Conservation (phyloP, 2,797 vertebrate species). For the Eremophila alpestris region DNA sequence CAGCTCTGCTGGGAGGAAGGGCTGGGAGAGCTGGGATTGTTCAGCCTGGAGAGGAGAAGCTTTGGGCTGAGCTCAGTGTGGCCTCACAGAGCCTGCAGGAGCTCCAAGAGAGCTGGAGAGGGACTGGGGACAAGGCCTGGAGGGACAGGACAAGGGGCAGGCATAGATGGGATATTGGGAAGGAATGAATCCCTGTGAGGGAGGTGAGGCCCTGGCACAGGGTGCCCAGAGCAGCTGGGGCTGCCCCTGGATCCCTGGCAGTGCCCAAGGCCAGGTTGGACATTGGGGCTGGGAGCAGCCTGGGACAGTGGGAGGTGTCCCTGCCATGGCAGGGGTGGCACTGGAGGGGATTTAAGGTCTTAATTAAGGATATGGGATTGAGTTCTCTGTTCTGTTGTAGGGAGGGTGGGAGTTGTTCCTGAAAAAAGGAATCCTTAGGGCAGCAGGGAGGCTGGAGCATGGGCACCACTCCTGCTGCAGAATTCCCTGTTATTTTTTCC, state of each 20-base stretch:
- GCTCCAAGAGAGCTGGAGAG: accelerated
- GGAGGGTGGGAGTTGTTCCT: background rate
- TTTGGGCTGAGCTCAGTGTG: background rate
- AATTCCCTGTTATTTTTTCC: background rate
- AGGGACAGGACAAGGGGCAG: background rate
- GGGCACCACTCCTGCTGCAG: background rate
- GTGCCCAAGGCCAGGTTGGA: background rate
- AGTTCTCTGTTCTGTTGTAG: background rate
- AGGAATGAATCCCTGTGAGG: background rate
- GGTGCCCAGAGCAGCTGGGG: background rate
- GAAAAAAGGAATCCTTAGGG: background rate
- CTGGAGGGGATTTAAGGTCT: background rate
- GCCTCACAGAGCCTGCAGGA: background rate
- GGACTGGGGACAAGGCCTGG: background rate
- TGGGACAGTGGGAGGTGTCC: background rate
- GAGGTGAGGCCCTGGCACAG: background rate
- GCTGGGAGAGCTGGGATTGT: background rate
- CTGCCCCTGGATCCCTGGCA: background rate
- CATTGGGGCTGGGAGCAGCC: background rate
- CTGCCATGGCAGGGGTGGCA: background rate
- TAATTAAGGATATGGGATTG: background rate
- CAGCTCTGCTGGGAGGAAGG: background rate
- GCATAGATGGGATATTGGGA: accelerated
- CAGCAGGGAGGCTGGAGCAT: background rate
- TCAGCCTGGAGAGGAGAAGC: background rate